Base-by-base conservation (phyloP, 1,140 invertebrate species). In the Neodiprion fabricii region DNA sequence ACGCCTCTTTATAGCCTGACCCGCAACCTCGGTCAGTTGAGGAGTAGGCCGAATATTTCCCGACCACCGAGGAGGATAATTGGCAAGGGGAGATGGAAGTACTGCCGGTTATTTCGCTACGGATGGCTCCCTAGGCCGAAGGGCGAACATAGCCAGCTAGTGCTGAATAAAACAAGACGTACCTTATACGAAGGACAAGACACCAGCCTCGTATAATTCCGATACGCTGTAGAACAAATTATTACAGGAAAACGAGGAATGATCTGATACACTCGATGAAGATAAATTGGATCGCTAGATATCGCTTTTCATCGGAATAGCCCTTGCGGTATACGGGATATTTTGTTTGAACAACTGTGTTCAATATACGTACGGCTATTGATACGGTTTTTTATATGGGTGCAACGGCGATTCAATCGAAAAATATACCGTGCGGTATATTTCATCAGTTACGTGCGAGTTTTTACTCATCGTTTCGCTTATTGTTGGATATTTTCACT, bases 141-240 rank as follows among this genome's bases (percentile, higher is more conserved):
- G 28, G 53, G 53, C 53, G 53, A 61, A 61, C 53, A 61, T 17
- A 17, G 53, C 53, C 53, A 61, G n/a, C 53, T 17, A 61, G 53
- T 61, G 53, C n/a, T 61, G 53, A 61, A 61, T 61, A 61, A 61
- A 61, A 61, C 53, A 61, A 61, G 53, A 61, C 28, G 28, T 61
- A 61, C 53, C 11, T 61, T 61, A 61, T 40, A 3, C 53, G 53
- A 14, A 12, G 53, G 53, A 61, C 11, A 61, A 9, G 53, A 61
- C n/a, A 40, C 28, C 28, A 1, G 53, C 11, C n/a, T 61, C 53
- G 53, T 61, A 61, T 61, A 61, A 61, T 61, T 61, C 53, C 11
- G n/a, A 17, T 14, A 17, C 53, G 9, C 53, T 61, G 53, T 61
- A 4, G 11, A 14, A 61, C 53, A 61, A 61, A 61, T 8, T 61